These are phyloP conservation scores for Drosophila sulfurigaster DNA, from an alignment of 1,140 invertebrate species.

Conservation along the genomic window DNA sequence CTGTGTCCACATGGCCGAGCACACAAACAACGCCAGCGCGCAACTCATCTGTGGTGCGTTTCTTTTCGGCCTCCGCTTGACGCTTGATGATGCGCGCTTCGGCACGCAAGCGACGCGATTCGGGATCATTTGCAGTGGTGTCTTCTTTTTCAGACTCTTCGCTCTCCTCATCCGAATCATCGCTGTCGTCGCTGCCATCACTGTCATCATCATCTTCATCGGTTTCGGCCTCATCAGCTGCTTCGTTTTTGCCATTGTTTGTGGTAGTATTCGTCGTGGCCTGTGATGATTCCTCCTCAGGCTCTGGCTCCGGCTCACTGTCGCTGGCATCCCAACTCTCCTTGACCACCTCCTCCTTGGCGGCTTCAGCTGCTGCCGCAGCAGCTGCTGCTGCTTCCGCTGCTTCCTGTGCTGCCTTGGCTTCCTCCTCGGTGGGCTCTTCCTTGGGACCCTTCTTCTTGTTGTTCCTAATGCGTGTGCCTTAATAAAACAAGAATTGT, in stretches of 20 bases:
- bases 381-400: slow-evolving; percentile 73
- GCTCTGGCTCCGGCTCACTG: slow-evolving; percentile 89
- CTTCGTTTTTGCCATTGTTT: slow-evolving; percentile 70
- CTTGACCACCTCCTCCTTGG: slow-evolving; percentile 88
- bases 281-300: slow-evolving; percentile 85
- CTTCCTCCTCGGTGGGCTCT: slow-evolving; percentile 84
- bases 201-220: slow-evolving; percentile 66
- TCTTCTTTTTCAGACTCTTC: slow-evolving; percentile 85
- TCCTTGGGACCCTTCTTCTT: slow-evolving; percentile 86
- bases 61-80: slow-evolving; percentile 93
- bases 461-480: slow-evolving; percentile 91
- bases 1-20: slow-evolving; percentile 99
- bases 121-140: slow-evolving; percentile 86
- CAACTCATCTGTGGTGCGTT: slow-evolving; percentile 91
- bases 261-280: slow-evolving; percentile 73
- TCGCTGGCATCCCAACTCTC: slow-evolving; percentile 94
- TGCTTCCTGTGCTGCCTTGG: slow-evolving; percentile 85
- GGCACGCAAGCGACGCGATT: slow-evolving; percentile 89
- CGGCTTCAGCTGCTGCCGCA: slow-evolving; percentile 85
- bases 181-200: slow-evolving; percentile 85
- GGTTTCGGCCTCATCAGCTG: slow-evolving; percentile 32
- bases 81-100: slow-evolving; percentile 89
- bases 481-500: slow-evolving; percentile 27
- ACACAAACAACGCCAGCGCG: slow-evolving; percentile 99
- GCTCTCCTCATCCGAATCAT: slow-evolving; percentile 85